Base-by-base conservation (phyloP, 2,797 vertebrate species). In the Poeciliopsis gracilis region DNA sequence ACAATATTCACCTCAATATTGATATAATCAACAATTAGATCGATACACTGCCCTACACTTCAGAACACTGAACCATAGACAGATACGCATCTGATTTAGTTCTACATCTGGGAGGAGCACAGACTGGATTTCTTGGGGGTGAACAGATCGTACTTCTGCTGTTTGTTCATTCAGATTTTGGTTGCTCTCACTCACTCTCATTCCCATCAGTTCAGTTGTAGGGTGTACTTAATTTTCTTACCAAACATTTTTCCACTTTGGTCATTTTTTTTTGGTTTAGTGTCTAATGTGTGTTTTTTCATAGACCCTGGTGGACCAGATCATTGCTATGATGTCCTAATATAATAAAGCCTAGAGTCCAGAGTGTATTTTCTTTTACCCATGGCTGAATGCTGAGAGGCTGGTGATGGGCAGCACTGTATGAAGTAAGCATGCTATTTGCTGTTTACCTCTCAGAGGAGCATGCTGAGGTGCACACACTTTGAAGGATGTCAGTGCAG, bases 381-480 rank as follows among this genome's bases (percentile, higher is more conserved):
- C 15, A 18, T 55, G 73, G 47, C 41, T 10, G 66, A 30, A 82
- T 10, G 15, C 7, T 16, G 61, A 10, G 30, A 20, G 13, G 16
- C 7, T 36, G 30, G 30, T 18, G 13, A 77, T 49, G 69, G 61
- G 51, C 45, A 81, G 79, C 71, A 76, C 53, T 72, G 51, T 76
- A 41, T 85, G 86, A 90, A 88, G 90, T 84, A 25, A 75, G 84
- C 83, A 84, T 86, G 84, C 80, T 81, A 61, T 30, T 61, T 33
- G 76, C 6, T 77, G 75, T 92, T 92, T 93, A 92, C 91, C 92
- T 93, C 91, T 82, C 81, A 87, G 73, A 85, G 84, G 20, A 86
- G 87, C 80, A 84, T 78, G 91, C 53, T 80, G 89, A 86, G 81
- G 87, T 84, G 90, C 82, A 92, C 81, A 89, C 70, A 63, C 80